Evolutionary conservation across 1,140 invertebrate genomes (phyloP), one percentile per base, ranked within the genome.

Genomic region (Cotesia vestalis): DNA sequence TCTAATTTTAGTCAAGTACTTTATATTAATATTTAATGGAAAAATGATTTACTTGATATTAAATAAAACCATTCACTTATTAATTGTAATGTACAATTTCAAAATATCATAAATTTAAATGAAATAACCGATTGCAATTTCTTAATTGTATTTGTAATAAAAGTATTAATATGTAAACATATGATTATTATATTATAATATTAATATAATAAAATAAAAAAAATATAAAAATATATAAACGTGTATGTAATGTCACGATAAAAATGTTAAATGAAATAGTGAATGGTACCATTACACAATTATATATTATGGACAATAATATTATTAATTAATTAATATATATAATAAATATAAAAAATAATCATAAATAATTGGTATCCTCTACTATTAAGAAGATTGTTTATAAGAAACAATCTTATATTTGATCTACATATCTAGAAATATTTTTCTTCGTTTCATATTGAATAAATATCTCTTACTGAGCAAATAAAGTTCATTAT

Each of bases 261-360:
- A 51, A 71, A 64, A 64, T 11, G 62, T 62, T n/a, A 62, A 66
- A 66, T 27, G 51, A 66, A 3, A 66, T 52, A 66, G 14, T 17
- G 3, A 35, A 52, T 27, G 34, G 62, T 66, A 66, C 20, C 61
- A 66, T 71, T 35, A 52, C 17, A 36, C 34, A 61, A 66, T 53
- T 27, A 57, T 66, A 69, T 70, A 62, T 17, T 64, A 66, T 66
- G 69, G 69, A 71, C 69, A 71, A 71, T 71, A 71, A 71, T 71
- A 71, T 64, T 66, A 71, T 71, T 71, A 46, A 46, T 46, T 71
- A 71, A 71, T 61, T 36, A 64, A 61, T 51, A 64, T 35, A 66
- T 64, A 46, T 46, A 40, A 64, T 14, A 64, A 64, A 64, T 64
- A 35, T 64, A 35, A 40, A 64, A n/a, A 40, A 12, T 64, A 64